Evolutionary conservation across 2,113 vertebrate species (phyloP), one percentile per base, ranked within the genome.

Genomic region (Mesitornis unicolor): DNA sequence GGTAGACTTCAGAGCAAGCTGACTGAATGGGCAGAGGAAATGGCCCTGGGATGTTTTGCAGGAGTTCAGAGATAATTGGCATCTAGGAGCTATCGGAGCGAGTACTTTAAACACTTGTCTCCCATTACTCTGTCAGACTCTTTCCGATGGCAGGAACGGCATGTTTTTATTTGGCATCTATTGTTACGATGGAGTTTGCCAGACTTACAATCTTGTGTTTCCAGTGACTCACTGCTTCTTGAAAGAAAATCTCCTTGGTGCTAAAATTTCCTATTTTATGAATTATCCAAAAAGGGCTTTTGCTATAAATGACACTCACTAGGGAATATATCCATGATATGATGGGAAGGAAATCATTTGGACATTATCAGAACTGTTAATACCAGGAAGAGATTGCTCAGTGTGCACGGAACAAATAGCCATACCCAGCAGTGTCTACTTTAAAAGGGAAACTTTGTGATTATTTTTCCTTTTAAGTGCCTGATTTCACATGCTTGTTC

Each of bases 321-420:
- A 22, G n/a, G 83, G 43, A 95, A 70, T 93, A 90, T 43, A 88
- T 50, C 82, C 75, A 12, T 97, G 79, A 94, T 92, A 71, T 6
- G 28, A 35, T 54, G 53, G 43, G 42, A 31, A 97, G 90, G 92
- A 96, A 95, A 82, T 93, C 0, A 53, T 93, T 90, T 84, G 25
- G 45, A 86, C 48, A 7, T 54, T 84, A 92, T 53, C 54, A 57
- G 60, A 94, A 79, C 59, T 85, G 25, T 89, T 86, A 87, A 86
- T 74, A 96, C 64, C 43, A 89, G 93, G 90, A 87, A 97, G 69
- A 50, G 65, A 90, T 95, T 95, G 91, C 61, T 95, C 93, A 90
- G 76, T 86, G 65, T 57, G n/a, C 54, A 24, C 0, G 11, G 82
- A 88, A 92, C 36, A 90, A 93, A 78, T 61, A 65, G 13, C 60